Conservation (phyloP, 2,888 invertebrate genomes). For the Philhelius pedissequus region DNA sequence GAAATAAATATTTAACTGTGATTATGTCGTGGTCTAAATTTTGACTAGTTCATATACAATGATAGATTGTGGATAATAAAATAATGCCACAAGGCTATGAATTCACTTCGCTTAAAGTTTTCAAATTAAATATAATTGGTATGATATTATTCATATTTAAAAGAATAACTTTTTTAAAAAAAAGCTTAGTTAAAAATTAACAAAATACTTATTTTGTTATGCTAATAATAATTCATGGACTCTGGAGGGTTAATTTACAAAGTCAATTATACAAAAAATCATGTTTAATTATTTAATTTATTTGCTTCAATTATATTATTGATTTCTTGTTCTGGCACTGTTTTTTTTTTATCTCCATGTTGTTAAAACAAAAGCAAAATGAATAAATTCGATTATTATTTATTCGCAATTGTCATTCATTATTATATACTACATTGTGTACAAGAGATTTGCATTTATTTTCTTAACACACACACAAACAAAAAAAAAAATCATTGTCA, state of each 20-base stretch:
- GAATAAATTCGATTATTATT: no score
- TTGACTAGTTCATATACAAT: no score
- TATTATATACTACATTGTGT: not conserved
- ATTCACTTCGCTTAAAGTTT: no score
- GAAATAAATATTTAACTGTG: no score
- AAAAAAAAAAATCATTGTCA: not conserved
- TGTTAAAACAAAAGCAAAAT: no score
- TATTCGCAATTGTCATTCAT: not conserved
- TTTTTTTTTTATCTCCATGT: not conserved
- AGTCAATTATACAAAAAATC: not conserved
- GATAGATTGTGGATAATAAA: no score
- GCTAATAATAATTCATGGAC: not conserved
- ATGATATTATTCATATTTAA: no score
- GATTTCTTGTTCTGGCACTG: not conserved
- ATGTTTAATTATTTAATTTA: not conserved
- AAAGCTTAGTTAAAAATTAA: not conserved
- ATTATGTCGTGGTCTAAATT: no score
- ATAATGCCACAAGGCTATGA: no score
- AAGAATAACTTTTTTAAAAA: no score
- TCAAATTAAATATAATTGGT: no score
- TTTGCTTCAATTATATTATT: not conserved
- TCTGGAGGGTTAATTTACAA: not conserved
- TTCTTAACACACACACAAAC: not conserved
- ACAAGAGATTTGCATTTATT: constrained; percentile 28
- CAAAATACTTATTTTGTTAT: not conserved